Evolutionary conservation across 2,888 invertebrate species (phyloP), one percentile per base, ranked within the genome.

Genomic region (Eumacrocentrus americanus): DNA sequence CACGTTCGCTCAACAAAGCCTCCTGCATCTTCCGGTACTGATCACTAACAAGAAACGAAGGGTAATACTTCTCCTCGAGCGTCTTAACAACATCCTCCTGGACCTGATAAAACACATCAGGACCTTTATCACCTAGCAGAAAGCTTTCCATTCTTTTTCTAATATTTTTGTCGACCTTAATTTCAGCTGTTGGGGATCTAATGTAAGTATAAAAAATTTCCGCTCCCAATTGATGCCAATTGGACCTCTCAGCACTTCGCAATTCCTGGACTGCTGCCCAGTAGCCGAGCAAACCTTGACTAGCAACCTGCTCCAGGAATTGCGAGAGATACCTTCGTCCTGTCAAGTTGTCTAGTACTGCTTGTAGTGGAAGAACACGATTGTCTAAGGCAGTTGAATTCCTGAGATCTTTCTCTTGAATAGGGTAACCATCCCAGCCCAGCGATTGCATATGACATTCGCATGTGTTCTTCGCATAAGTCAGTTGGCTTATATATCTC

Each of bases 151-250:
- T 94, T 65, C 90, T 85, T 78, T 93, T 94, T 57, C 91, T 85
- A 4, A 89, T 88, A 52, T 86, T 87, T 82, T 90, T 93, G 74
- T 92, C 91, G 42, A 92, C 89, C 83, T 91, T 91, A 62, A 94
- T 89, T 76, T 90, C 91, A 0, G 91, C 90, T 62, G 89, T 89
- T 1, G 91, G 90, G 51, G 90, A 91, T 66, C 91, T 85, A 62
- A 95, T 91, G 72, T 91, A 94, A 2, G 92, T 92, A 76, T 94
- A 94, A 82, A 92, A 95, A 72, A 95, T 92, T 81, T 95, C 94
- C n/a, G 92, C 91, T 7, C 92, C 95, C 23, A 94, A 82, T 72
- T 94, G 92, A 81, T 95, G 94, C 87, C 91, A 91, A 67, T 87
- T 87, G 62, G 88, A 88, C 67, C 91, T 85, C 47, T 89, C 88